phyloP scores from a whole-genome alignment of 1,140 invertebrate species.

The Monochamus saltuarius region DNA sequence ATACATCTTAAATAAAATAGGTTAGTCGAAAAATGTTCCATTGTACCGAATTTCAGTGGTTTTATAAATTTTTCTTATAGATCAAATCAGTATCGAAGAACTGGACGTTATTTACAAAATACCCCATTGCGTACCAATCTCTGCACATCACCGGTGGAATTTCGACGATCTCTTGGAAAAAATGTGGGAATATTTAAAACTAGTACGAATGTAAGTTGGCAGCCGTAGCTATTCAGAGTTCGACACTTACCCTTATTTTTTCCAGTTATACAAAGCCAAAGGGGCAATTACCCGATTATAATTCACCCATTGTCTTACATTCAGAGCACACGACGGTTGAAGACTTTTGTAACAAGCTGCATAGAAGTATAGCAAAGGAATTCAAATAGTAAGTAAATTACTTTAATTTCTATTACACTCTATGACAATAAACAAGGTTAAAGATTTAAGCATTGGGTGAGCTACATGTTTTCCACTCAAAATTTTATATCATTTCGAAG shows the following conservation, averaged over 20 bases:
- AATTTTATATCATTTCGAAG: no score
- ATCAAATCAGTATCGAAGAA: slow-evolving; percentile 94
- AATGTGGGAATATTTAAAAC: slow-evolving; percentile 97
- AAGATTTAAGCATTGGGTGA: background rate
- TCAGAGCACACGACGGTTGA: slow-evolving; percentile 85
- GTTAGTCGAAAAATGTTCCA: slow-evolving; percentile 51
- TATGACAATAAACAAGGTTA: background rate
- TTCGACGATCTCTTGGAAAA: slow-evolving; percentile 99
- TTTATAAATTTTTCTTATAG: slow-evolving; percentile 53
- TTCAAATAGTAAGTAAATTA: slow-evolving; percentile 91
- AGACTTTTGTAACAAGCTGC: slow-evolving; percentile 99
- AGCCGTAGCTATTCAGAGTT: no score
- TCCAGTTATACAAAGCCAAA: slow-evolving; percentile 96
- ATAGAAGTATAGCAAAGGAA: slow-evolving; percentile 96
- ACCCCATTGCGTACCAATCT: slow-evolving; percentile 98
- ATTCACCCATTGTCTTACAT: slow-evolving; percentile 91
- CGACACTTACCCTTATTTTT: slow-evolving; percentile 32
- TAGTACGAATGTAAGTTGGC: slow-evolving; percentile 88
- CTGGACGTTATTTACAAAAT: slow-evolving; percentile 99
- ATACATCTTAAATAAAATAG: slow-evolving; percentile 98
- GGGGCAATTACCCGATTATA: slow-evolving; percentile 91
- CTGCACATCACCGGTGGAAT: slow-evolving; percentile 99
- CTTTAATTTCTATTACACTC: background rate
- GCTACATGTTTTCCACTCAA: no score
- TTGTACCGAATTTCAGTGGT: slow-evolving; percentile 8